Conservation (phyloP, 2,888 invertebrate species). For the Campopleginae sp. region DNA sequence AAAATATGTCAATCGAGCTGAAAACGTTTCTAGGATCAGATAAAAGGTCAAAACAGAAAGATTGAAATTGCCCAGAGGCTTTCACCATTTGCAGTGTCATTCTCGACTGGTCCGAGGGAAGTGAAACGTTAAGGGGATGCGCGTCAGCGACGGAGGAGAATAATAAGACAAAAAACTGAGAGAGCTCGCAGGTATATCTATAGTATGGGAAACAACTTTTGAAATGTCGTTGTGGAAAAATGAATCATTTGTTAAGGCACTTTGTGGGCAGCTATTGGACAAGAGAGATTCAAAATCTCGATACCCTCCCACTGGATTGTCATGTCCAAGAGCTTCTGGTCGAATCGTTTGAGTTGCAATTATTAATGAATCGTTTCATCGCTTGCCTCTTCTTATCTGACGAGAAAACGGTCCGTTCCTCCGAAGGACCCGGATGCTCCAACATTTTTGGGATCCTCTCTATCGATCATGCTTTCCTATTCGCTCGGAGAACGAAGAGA, state of each 20-base stretch:
- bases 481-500: neutral
- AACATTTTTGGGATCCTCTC: constrained; percentile 42
- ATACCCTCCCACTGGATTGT: constrained; percentile 63
- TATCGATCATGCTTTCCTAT: constrained; percentile 52
- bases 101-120: constrained; percentile 50
- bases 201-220: constrained; percentile 22
- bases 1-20: constrained; percentile 15
- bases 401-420: constrained; percentile 34
- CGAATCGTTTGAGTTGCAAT: constrained; percentile 71
- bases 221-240: constrained; percentile 27
- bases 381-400: constrained; percentile 12
- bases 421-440: constrained; percentile 30
- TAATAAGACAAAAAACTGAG: constrained; percentile 18
- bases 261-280: constrained; percentile 52
- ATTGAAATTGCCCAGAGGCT: constrained; percentile 42
- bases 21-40: constrained; percentile 51
- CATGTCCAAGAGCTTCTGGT: constrained; percentile 73
- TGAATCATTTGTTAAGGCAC: constrained; percentile 60
- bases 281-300: constrained; percentile 70
- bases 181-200: neutral
- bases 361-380: constrained; percentile 74
- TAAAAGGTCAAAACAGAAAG: constrained; percentile 41
- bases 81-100: constrained; percentile 64
- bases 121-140: constrained; percentile 66
- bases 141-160: constrained; percentile 43